Conservation (phyloP, 2,888 invertebrate species). For the Watsonalla cultraria region DNA sequence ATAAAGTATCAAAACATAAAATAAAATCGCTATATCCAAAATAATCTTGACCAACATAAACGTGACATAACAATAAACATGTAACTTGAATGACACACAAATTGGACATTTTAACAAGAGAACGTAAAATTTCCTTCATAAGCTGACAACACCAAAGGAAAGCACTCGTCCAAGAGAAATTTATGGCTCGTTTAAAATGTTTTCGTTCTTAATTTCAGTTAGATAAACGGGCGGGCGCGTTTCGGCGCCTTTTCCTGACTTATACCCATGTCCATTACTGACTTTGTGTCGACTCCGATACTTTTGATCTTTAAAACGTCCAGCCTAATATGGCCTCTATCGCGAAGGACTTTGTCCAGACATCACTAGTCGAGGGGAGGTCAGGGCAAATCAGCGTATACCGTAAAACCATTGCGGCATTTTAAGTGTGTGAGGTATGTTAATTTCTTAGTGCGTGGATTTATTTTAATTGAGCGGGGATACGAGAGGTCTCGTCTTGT, state of each 20-base stretch:
- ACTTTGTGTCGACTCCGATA: slow-evolving; percentile 39
- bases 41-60: too few species aligned
- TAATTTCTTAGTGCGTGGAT: slow-evolving; percentile 48
- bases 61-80: background rate
- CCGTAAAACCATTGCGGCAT: slow-evolving; percentile 28
- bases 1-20: too few species aligned
- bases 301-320: slow-evolving; percentile 44
- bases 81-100: background rate
- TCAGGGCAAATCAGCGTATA: slow-evolving; percentile 26
- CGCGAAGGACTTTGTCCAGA: slow-evolving; percentile 13
- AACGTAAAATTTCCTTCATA: slow-evolving; percentile 8
- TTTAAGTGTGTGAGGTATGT: slow-evolving; percentile 59
- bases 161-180: slow-evolving; percentile 53
- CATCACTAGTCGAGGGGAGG: slow-evolving; percentile 14
- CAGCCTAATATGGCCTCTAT: slow-evolving; percentile 24
- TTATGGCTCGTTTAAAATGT: slow-evolving; percentile 67
- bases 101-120: background rate
- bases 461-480: slow-evolving; percentile 54
- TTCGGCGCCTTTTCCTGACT: slow-evolving; percentile 67
- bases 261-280: slow-evolving; percentile 57
- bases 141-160: slow-evolving; percentile 52
- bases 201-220: slow-evolving; percentile 71
- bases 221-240: slow-evolving; percentile 58
- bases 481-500: slow-evolving; percentile 38
- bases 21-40: too few species aligned